Evolutionary conservation across 2,113 vertebrate genomes (phyloP).

Genomic region (Anarrhichthys ocellatus): DNA sequence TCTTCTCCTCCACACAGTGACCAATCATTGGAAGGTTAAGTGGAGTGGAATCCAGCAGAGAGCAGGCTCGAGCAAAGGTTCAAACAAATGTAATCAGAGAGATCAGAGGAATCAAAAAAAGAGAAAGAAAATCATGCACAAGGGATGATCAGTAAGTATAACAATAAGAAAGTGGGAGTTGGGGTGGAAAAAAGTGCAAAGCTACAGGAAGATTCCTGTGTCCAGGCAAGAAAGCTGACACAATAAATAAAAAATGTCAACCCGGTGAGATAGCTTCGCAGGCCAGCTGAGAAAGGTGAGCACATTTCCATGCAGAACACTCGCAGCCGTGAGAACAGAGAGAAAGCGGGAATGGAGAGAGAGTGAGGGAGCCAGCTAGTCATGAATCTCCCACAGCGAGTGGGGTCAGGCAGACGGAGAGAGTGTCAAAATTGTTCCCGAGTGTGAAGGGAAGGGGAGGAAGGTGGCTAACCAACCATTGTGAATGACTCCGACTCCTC

Average conservation of each 20-base stretch:
- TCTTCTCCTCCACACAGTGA: neutral
- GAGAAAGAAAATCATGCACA: conserved; percentile 1
- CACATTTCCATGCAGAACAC: conserved; percentile 74
- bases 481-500: conserved; percentile 63
- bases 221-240: conserved; percentile 46
- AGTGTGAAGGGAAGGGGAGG: conserved; percentile 62
- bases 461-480: conserved; percentile 57
- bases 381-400: conserved; percentile 76
- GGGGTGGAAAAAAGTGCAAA: conserved; percentile 18
- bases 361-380: conserved; percentile 53
- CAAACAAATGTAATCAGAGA: conserved; percentile 49
- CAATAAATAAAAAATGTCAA: conserved; percentile 64
- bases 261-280: conserved; percentile 51
- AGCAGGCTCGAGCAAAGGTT: conserved; percentile 42
- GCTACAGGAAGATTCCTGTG: neutral
- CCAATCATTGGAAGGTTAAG: conserved; percentile 48
- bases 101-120: conserved; percentile 35
- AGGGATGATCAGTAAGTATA: conserved; percentile 1
- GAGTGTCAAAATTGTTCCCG: conserved; percentile 76
- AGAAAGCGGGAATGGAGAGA: conserved; percentile 23
- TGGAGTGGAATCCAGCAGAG: conserved; percentile 42
- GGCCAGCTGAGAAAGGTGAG: conserved; percentile 59
- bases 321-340: conserved; percentile 63
- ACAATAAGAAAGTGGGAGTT: conserved; percentile 15
- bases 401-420: conserved; percentile 67